A percentile compares a stretch with the other conserved stretches of the same genome.
These are phyloP conservation scores for Denticeps clupeoides DNA, from an alignment of 2,797 vertebrate genomes.

Conservation along the genomic window DNA sequence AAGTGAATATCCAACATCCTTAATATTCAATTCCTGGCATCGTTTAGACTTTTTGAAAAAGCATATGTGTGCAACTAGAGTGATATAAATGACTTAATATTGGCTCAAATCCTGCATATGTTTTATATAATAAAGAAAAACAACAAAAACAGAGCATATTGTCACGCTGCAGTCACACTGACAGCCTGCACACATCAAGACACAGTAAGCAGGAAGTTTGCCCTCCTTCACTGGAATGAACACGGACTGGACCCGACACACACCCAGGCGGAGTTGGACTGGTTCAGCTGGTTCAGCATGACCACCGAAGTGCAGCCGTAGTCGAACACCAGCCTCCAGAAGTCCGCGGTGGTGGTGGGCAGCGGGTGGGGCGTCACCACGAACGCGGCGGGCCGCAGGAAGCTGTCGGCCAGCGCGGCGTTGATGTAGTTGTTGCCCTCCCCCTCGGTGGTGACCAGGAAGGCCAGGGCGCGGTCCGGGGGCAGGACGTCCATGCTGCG, in stretches of 20 bases:
- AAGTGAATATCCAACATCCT: too few species aligned
- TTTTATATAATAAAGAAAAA: too few species aligned
- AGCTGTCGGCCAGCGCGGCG: conserved; percentile 85
- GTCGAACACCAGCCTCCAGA: conserved; percentile 91
- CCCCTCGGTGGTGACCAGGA: conserved; percentile 77
- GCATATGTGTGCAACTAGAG: too few species aligned
- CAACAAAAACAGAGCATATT: too few species aligned
- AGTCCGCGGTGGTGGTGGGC: conserved; percentile 82
- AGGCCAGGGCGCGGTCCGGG: conserved; percentile 82
- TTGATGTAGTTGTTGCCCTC: conserved; percentile 90
- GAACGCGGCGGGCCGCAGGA: conserved; percentile 77
- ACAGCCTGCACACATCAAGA: neutral
- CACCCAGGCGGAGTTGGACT: conserved; percentile 95
- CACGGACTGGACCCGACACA: conserved; percentile 30
- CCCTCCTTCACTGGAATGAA: neutral
- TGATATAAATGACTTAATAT: too few species aligned
- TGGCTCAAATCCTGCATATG: too few species aligned
- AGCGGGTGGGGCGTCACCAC: conserved; percentile 87
- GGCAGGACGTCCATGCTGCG: conserved; percentile 92
- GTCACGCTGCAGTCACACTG: too few species aligned
- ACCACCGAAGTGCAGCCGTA: conserved; percentile 90
- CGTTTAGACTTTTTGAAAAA: too few species aligned
- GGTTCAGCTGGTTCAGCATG: conserved; percentile 96
- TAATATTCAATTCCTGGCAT: too few species aligned
- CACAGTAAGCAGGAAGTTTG: neutral